These are phyloP conservation scores for Spicauda simplicius DNA, from an alignment of 2,888 invertebrate genomes.

Conservation along the genomic window DNA sequence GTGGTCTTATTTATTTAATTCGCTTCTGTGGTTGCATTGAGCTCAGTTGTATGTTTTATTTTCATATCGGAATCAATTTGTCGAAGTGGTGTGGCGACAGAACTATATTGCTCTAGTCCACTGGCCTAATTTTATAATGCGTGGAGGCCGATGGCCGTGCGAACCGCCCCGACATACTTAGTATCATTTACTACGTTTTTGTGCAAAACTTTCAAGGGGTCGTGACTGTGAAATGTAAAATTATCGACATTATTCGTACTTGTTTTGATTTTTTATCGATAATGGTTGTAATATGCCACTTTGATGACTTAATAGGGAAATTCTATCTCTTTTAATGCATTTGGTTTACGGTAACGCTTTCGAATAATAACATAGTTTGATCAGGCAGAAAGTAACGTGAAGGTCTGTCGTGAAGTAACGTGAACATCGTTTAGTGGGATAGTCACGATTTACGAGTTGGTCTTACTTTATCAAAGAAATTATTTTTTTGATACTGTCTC, in stretches of 20 bases:
- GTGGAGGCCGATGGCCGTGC: slow-evolving; percentile 62
- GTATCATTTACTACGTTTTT: slow-evolving; percentile 58
- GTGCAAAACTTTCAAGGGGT: slow-evolving; percentile 68
- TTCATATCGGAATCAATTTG: slow-evolving; percentile 61
- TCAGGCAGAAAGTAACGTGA: slow-evolving; percentile 14
- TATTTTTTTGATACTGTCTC: background rate
- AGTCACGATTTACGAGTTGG: background rate
- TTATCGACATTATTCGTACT: slow-evolving; percentile 66
- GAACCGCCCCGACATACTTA: slow-evolving; percentile 77
- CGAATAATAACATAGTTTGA: slow-evolving; percentile 48
- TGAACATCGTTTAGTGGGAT: background rate
- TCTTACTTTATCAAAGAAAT: too few relatives aligned
- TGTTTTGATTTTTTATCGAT: slow-evolving; percentile 60
- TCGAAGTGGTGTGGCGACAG: slow-evolving; percentile 57
- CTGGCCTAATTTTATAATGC: slow-evolving; percentile 73
- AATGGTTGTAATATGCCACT: slow-evolving; percentile 58
- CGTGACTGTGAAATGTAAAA: slow-evolving; percentile 81
- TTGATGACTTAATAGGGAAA: slow-evolving; percentile 40
- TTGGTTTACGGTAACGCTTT: slow-evolving; percentile 54
- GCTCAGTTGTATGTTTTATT: slow-evolving; percentile 31
- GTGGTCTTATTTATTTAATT: slow-evolving; percentile 44
- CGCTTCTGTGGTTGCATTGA: slow-evolving; percentile 40
- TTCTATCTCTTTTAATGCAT: slow-evolving; percentile 45
- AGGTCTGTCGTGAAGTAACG: background rate
- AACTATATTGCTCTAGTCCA: slow-evolving; percentile 50